Evolutionary conservation across 2,113 vertebrate genomes (phyloP).

Genomic region (Apodemus sylvaticus): DNA sequence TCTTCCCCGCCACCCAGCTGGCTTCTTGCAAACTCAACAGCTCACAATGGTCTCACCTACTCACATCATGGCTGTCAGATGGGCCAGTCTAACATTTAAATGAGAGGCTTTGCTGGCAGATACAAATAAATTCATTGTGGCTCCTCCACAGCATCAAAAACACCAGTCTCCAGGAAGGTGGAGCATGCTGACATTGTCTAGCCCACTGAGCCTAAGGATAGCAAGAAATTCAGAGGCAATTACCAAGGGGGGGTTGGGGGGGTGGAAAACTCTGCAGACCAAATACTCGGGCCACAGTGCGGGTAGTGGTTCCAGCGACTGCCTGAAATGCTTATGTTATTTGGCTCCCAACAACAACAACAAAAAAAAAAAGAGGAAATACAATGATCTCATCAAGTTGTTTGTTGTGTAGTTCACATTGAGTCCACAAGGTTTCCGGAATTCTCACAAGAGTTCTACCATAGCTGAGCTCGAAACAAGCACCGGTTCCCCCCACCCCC

Average conservation of each 20-base stretch:
- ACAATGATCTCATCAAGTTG: background rate
- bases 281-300: constrained; percentile 32
- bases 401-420: constrained; percentile 24
- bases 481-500: fast-evolving
- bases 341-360: background rate
- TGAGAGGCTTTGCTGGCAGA: background rate
- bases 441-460: constrained; percentile 61
- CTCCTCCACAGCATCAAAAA: background rate
- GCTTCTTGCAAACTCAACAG: background rate
- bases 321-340: fast-evolving
- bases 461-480: background rate
- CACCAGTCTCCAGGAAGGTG: background rate
- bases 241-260: constrained; percentile 33
- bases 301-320: constrained; percentile 58
- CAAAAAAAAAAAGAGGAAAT: background rate
- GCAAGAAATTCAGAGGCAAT: constrained; percentile 52
- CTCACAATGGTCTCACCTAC: background rate
- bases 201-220: constrained; percentile 47
- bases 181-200: background rate
- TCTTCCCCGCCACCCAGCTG: background rate
- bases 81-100: background rate
- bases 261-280: background rate
- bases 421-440: constrained; percentile 65
- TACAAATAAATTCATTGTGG: background rate
- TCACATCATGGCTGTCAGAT: background rate